These are phyloP conservation scores for Onchidella celtica DNA, from an alignment of 2,888 invertebrate species.

Conservation along the genomic window DNA sequence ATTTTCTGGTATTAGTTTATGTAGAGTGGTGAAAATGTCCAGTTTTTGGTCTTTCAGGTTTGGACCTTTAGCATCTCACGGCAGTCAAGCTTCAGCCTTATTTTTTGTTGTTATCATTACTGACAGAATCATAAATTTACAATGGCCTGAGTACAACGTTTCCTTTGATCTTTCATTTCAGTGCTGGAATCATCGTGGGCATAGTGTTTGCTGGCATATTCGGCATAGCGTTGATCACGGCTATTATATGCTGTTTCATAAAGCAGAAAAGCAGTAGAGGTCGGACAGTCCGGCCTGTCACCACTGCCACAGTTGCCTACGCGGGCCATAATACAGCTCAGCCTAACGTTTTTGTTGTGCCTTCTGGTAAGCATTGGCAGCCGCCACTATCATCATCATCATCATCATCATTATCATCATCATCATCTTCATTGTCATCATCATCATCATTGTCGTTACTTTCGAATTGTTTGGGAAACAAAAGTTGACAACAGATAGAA, in stretches of 20 bases:
- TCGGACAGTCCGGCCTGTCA: background rate
- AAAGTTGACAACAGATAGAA: too few relatives aligned
- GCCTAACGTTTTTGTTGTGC: slow-evolving; percentile 8
- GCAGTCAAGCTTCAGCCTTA: too few relatives aligned
- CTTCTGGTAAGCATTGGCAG: background rate
- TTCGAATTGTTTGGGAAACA: too few relatives aligned
- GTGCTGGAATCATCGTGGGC: slow-evolving; percentile 22
- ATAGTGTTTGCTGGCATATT: slow-evolving; percentile 21
- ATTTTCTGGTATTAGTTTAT: too few relatives aligned
- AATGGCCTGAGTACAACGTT: too few relatives aligned
- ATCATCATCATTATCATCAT: slow-evolving; percentile 2
- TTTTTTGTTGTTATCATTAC: too few relatives aligned
- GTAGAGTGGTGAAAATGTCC: too few relatives aligned
- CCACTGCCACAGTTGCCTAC: background rate
- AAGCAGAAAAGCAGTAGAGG: slow-evolving; percentile 17
- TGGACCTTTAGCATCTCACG: too few relatives aligned
- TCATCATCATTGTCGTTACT: too few relatives aligned
- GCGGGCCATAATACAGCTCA: background rate
- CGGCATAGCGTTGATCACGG: slow-evolving; percentile 10
- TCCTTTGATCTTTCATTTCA: background rate
- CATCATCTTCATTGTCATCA: too few relatives aligned
- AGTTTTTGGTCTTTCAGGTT: too few relatives aligned
- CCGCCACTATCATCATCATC: background rate
- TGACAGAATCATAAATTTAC: too few relatives aligned
- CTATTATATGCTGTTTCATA: slow-evolving; percentile 23